phyloP scores from a whole-genome alignment of 2,113 vertebrate species.

The Pelecanoides urinatrix region DNA sequence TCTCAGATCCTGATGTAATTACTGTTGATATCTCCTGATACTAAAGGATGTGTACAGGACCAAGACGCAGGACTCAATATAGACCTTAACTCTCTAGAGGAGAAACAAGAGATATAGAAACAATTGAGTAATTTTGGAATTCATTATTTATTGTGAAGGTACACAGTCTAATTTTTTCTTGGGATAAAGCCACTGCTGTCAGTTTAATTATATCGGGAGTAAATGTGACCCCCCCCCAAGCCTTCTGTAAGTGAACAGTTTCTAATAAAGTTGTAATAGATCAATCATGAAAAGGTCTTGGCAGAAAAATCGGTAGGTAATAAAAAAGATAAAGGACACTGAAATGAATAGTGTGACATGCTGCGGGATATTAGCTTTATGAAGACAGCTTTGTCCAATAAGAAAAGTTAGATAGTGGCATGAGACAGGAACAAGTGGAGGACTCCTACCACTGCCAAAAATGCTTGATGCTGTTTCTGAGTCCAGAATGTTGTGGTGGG shows the following conservation, averaged over 20 bases:
- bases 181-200: constrained; percentile 1
- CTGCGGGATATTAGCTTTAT: constrained; percentile 3
- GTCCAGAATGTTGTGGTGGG: neutral
- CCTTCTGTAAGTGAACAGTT: constrained; percentile 24
- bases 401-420: neutral
- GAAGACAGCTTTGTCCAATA: constrained; percentile 21
- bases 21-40: neutral
- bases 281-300: constrained; percentile 51
- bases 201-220: constrained; percentile 9
- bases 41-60: neutral
- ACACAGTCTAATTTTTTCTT: neutral
- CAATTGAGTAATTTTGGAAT: neutral
- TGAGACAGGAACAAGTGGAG: neutral
- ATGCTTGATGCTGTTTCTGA: neutral
- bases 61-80: neutral
- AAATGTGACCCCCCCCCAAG: neutral
- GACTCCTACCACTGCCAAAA: neutral
- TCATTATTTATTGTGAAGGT: neutral
- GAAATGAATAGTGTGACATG: constrained; percentile 24
- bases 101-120: neutral
- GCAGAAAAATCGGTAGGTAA: constrained; percentile 49
- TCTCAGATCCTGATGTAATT: neutral
- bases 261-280: constrained; percentile 48
- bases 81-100: neutral
- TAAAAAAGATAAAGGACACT: constrained; percentile 51